Conservation (phyloP, 2,113 vertebrate species). For the Heterocephalus glaber region DNA sequence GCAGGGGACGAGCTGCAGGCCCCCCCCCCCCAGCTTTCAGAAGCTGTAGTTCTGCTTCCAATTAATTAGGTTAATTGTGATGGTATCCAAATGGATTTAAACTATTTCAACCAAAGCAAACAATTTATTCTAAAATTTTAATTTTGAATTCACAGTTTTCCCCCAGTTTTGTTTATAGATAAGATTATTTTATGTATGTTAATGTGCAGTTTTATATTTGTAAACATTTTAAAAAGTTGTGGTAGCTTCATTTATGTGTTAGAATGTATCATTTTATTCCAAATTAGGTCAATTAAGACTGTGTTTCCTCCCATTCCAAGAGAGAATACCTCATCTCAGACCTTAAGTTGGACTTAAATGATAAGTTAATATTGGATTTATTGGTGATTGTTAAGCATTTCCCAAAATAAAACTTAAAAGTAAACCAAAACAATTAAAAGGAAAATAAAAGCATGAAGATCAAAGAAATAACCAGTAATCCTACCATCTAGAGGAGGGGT, state of each 20-base stretch:
- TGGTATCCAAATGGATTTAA: neutral
- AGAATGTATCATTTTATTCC: neutral
- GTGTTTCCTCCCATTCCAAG: neutral
- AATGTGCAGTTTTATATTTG: neutral
- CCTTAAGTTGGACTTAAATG: slow-evolving; percentile 17
- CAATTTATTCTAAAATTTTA: neutral
- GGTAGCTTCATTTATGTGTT: neutral
- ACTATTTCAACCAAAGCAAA: neutral
- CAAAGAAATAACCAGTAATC: neutral
- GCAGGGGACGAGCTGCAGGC: no score
- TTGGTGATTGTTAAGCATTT: neutral
- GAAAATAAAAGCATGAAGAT: slow-evolving; percentile 14
- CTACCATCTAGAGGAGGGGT: neutral
- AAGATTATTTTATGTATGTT: slow-evolving; percentile 19
- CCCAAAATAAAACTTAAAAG: neutral
- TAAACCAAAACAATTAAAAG: neutral
- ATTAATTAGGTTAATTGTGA: neutral
- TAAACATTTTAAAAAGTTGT: neutral
- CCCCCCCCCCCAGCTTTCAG: neutral
- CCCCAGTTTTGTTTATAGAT: neutral
- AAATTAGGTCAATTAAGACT: neutral
- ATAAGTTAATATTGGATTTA: neutral
- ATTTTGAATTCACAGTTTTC: neutral
- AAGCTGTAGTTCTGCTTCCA: neutral
- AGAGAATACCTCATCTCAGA: neutral